A percentile compares a stretch with the other conserved stretches of the same genome.
Evolutionary conservation across 2,113 vertebrate genomes (phyloP).

Genomic region (Proterorhinus semilunaris): DNA sequence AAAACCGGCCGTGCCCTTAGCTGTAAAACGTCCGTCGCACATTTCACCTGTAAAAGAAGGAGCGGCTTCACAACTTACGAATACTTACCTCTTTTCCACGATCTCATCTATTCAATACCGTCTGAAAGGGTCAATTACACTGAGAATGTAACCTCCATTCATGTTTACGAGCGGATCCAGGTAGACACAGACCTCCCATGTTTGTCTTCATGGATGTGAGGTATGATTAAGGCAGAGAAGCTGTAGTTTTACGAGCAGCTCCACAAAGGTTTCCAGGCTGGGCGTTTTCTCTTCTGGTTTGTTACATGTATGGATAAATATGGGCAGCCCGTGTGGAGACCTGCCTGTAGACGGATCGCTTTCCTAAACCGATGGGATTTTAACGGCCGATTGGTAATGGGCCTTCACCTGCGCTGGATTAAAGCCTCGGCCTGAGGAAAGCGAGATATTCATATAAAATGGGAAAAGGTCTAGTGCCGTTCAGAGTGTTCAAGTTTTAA

Average conservation of each 20-base stretch:
- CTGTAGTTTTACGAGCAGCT: no score
- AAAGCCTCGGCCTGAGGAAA: constrained; percentile 11
- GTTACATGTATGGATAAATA: constrained; percentile 36
- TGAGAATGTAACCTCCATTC: constrained; percentile 10
- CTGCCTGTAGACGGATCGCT: constrained; percentile 53
- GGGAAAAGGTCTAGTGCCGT: no score
- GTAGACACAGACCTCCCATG: not conserved
- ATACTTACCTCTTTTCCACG: no score
- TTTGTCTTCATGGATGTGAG: not conserved
- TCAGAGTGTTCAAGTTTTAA: no score
- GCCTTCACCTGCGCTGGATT: constrained; percentile 60
- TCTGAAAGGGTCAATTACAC: constrained; percentile 7
- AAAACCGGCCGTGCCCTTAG: not conserved
- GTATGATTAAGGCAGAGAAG: no score
- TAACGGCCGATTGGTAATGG: constrained; percentile 73
- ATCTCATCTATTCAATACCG: constrained; percentile 9
- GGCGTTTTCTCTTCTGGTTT: constrained; percentile 27
- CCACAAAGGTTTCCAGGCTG: no score
- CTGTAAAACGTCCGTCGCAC: not conserved
- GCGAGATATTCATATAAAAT: no score
- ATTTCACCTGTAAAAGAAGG: not conserved
- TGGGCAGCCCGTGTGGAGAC: constrained; percentile 46
- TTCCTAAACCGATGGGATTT: constrained; percentile 63
- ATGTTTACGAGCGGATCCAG: constrained; percentile 3
- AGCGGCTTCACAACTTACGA: not conserved